These are phyloP conservation scores for silkworm (Bombyx mori) DNA, from an alignment of 1,140 invertebrate species.

Conservation along the genomic window ASM3026992v2 NC_085113.1:6892501-6893000, in stretches of 20 bases:
- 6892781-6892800: slow-evolving; percentile 25
- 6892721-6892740: no score
- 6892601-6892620: no score
- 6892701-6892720: no score
- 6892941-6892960: background rate
- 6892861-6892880: slow-evolving; percentile 13
- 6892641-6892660: no score
- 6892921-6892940: slow-evolving; percentile 21
- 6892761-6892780: slow-evolving; percentile 54
- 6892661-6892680: no score
- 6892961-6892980: slow-evolving; percentile 10
- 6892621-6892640: no score
- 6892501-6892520: no score
- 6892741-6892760: slow-evolving; percentile 20
- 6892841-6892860: slow-evolving; percentile 38
- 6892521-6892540: no score
- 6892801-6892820: slow-evolving; percentile 26
- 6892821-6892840: slow-evolving; percentile 10
- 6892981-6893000: slow-evolving; percentile 16
- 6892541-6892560: no score
- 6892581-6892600: no score
- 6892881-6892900: slow-evolving; percentile 25
- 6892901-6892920: slow-evolving; percentile 11
- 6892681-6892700: no score
- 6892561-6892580: no score